phyloP scores from a whole-genome alignment of 1,140 invertebrate species.

The Philopotamus ludificatus region DNA sequence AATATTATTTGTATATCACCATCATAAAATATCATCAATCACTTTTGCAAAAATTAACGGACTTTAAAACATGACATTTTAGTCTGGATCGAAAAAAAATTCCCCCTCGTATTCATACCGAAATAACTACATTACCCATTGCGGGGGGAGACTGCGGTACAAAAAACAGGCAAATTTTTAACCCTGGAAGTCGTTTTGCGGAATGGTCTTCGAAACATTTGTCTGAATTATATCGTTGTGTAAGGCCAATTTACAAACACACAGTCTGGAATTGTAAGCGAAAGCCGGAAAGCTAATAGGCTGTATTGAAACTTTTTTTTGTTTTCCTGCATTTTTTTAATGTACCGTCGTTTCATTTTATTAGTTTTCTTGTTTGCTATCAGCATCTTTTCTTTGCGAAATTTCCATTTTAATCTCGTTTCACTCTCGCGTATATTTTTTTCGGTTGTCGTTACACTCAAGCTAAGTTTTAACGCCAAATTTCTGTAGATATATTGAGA shows the following conservation, averaged over 20 bases:
- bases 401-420: constrained; percentile 16
- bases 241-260: constrained; percentile 29
- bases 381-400: constrained; percentile 5
- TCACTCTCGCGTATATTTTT: too few species aligned
- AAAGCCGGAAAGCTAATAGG: constrained; percentile 27
- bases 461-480: too few species aligned
- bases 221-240: constrained; percentile 29
- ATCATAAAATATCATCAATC: too few species aligned
- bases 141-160: background rate
- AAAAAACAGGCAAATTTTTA: constrained; percentile 12
- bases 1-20: too few species aligned
- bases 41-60: too few species aligned
- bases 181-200: constrained; percentile 25
- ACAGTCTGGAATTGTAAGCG: constrained; percentile 26
- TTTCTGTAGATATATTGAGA: too few species aligned
- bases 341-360: constrained; percentile 22
- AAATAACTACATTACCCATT: background rate
- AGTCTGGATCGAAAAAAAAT: background rate
- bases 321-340: constrained; percentile 20
- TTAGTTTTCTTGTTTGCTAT: constrained; percentile 1
- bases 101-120: constrained; percentile 1
- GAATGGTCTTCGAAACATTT: constrained; percentile 31
- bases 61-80: too few species aligned
- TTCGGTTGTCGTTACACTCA: too few species aligned
- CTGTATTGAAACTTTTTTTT: constrained; percentile 29